These are phyloP conservation scores for Nephotettix cincticeps DNA, from an alignment of 1,140 invertebrate species.

Conservation along the genomic window DNA sequence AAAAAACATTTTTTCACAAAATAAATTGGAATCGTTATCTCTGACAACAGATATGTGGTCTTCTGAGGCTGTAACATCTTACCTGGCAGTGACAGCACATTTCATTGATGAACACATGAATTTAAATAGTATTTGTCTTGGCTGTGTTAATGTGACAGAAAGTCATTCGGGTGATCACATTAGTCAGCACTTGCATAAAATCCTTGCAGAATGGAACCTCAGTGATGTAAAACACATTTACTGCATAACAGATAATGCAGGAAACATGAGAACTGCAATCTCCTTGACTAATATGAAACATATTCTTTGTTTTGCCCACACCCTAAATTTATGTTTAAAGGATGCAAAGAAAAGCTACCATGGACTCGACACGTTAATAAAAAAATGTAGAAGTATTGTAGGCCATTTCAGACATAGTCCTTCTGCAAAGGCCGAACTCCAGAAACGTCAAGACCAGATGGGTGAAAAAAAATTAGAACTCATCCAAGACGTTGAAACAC, in stretches of 20 bases:
- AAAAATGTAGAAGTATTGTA: neutral
- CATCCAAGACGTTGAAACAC: constrained; percentile 23
- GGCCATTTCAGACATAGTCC: constrained; percentile 23
- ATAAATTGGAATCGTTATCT: neutral
- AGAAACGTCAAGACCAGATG: constrained; percentile 22
- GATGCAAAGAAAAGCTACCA: neutral
- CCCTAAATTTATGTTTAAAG: neutral
- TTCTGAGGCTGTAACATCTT: neutral
- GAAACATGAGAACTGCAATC: neutral
- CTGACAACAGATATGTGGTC: neutral
- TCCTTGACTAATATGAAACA: neutral
- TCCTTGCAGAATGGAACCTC: neutral
- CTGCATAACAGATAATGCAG: neutral
- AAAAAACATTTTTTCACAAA: neutral
- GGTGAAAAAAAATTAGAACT: constrained; percentile 13
- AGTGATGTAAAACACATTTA: neutral
- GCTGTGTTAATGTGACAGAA: neutral
- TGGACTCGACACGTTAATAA: neutral
- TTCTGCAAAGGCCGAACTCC: constrained; percentile 19
- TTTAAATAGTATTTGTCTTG: neutral
- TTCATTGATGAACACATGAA: neutral
- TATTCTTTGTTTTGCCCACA: neutral
- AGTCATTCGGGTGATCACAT: neutral
- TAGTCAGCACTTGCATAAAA: neutral
- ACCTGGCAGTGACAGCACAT: neutral